These are phyloP conservation scores for Acipenser transmontanus DNA, from an alignment of 2,797 vertebrate genomes.

Conservation along the genomic window DNA sequence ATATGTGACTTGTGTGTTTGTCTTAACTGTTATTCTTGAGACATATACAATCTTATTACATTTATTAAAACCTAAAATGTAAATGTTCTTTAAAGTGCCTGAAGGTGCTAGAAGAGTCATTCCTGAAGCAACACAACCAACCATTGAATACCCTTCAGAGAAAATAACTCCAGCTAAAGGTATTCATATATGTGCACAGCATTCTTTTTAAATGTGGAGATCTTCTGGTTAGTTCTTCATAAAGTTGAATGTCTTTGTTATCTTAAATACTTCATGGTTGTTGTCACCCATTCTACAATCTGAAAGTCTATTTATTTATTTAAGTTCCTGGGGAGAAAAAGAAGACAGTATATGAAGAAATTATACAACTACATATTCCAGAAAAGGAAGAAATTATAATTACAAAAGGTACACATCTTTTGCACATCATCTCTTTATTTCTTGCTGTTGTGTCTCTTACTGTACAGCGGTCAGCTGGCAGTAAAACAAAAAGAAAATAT, in stretches of 20 bases:
- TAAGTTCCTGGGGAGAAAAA: constrained; percentile 52
- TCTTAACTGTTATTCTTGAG: neutral
- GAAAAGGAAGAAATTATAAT: neutral
- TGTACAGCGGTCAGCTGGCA: neutral
- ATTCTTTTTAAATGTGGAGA: constrained; percentile 22
- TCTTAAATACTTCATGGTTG: neutral
- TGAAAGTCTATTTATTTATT: constrained; percentile 12
- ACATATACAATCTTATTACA: neutral
- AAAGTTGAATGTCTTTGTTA: too few species aligned
- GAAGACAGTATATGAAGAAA: constrained; percentile 45
- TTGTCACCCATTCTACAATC: neutral
- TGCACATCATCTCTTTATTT: neutral
- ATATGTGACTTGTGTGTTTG: constrained; percentile 9
- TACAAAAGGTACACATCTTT: neutral
- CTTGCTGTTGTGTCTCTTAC: neutral
- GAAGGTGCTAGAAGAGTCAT: constrained; percentile 62
- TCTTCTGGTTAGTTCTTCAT: too few species aligned
- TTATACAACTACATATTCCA: constrained; percentile 34
- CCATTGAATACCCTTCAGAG: constrained; percentile 66
- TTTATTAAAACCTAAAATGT: neutral
- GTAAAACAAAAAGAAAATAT: too few species aligned
- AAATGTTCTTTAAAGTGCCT: constrained; percentile 17
- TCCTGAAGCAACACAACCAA: constrained; percentile 51
- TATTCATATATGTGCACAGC: constrained; percentile 41
- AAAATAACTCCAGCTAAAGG: constrained; percentile 27